phyloP scores from a whole-genome alignment of 2,113 vertebrate genomes.

The Romanogobio albipinnatus region DNA sequence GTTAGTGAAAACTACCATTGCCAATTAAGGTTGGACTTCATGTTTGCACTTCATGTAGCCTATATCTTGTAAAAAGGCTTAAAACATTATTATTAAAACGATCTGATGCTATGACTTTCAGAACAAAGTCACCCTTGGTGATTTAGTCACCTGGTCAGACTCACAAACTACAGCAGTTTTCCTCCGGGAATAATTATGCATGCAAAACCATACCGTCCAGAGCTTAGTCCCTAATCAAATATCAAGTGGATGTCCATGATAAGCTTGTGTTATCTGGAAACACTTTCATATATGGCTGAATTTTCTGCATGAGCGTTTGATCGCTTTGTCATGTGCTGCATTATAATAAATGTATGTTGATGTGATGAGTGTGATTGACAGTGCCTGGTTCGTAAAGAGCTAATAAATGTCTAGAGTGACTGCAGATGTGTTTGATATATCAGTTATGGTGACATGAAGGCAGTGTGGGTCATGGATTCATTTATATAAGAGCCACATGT shows the following conservation, averaged over 20 bases:
- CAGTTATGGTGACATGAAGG: conserved; percentile 36
- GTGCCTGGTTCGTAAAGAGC: neutral
- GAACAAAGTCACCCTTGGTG: conserved; percentile 9
- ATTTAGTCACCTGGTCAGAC: conserved; percentile 9
- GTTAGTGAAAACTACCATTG: neutral
- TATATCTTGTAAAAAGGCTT: neutral
- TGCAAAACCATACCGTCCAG: conserved; percentile 23
- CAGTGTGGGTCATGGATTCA: conserved; percentile 34
- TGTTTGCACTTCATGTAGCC: neutral
- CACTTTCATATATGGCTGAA: neutral
- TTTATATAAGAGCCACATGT: conserved; percentile 14
- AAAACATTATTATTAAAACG: too few species aligned
- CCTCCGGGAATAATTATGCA: conserved; percentile 11
- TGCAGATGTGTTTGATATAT: conserved; percentile 1
- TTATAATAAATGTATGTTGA: neutral
- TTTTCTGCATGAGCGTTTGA: neutral
- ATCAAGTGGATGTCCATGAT: conserved; percentile 27
- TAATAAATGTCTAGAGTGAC: neutral
- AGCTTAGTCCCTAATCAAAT: conserved; percentile 31
- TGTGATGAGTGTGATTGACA: conserved; percentile 17
- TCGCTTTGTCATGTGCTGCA: neutral
- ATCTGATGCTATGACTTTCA: neutral
- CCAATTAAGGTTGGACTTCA: neutral
- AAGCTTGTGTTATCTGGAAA: conserved; percentile 1
- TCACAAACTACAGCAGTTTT: conserved; percentile 14